These are phyloP conservation scores for Parnassius glacialis DNA, from an alignment of 2,888 invertebrate genomes.

Conservation along the genomic window DNA sequence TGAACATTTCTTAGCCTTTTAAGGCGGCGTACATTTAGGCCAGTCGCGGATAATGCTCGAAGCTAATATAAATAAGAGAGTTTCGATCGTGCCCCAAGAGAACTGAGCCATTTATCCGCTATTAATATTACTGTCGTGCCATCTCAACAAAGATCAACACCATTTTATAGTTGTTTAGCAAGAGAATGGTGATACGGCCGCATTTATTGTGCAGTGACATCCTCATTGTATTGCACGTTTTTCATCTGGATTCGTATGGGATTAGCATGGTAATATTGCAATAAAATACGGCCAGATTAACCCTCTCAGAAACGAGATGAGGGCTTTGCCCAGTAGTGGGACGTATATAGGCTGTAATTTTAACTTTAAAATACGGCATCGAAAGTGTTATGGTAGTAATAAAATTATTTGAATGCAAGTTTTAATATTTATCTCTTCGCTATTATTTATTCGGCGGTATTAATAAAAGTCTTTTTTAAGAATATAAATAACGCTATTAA, in stretches of 20 bases:
- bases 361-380: neutral
- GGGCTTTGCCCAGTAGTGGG: no score
- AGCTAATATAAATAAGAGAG: slow-evolving; percentile 52
- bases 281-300: slow-evolving; percentile 23
- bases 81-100: slow-evolving; percentile 38
- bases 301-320: no score
- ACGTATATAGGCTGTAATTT: no score
- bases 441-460: neutral
- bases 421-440: slow-evolving; percentile 15
- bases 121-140: slow-evolving; percentile 54
- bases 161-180: slow-evolving; percentile 35
- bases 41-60: slow-evolving; percentile 58
- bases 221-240: slow-evolving; percentile 28
- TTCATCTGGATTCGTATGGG: slow-evolving; percentile 22
- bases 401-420: slow-evolving; percentile 27
- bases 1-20: slow-evolving; percentile 65
- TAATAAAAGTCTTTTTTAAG: slow-evolving; percentile 4
- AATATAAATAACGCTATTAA: no score
- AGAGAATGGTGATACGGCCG: slow-evolving; percentile 23
- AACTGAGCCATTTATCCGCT: slow-evolving; percentile 47
- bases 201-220: slow-evolving; percentile 26
- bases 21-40: slow-evolving; percentile 65
- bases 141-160: slow-evolving; percentile 40
- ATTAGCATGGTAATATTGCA: slow-evolving; percentile 24
- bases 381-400: slow-evolving; percentile 14